Evolutionary conservation across 1,140 invertebrate genomes (phyloP), one percentile per base, ranked within the genome.

Genomic region (Cydia amplana): DNA sequence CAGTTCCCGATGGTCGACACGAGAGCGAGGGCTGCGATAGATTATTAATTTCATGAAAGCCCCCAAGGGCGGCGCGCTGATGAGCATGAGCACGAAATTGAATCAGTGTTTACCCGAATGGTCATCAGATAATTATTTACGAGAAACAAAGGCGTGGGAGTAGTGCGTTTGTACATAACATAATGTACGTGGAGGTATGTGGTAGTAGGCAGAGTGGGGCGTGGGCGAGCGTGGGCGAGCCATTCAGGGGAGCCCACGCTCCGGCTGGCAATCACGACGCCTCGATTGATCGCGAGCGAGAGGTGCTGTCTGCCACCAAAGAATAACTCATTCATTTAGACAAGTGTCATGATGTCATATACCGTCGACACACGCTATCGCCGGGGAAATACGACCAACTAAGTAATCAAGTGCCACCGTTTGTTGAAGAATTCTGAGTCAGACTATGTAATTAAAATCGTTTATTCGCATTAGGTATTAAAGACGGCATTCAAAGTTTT

Each of bases 181-280:
- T 70, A 70, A 70, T 70, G 73, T 78, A 77, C 75, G 75, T 51
- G 70, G 74, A 77, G 74, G 76, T 78, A 79, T 75, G 79, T 20
- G 74, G 75, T 55, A 70, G 75, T 36, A 60, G 65, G 65, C 23
- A n/a, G 65, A 18, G 74, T 36, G 74, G 16, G 10, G 51, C 20
- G 65, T 14, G 25, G 65, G 55, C 51, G 80, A 74, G 84, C 80
- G 81, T 78, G 79, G 74, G n/a, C 81, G 76, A 80, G 82, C 25
- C 87, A 88, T 88, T 89, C 83, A 87, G 84, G 80, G 84, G 85
- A 85, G 83, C 82, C 77, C 85, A 78, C 87, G 85, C 88, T 84
- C 87, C n/a, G 28, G 60, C 76, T 20, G 46, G 60, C 77, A 82
- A 70, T 81, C 80, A 77, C 81, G 82, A 84, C 80, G 74, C 77